phyloP scores from a whole-genome alignment of 2,888 invertebrate genomes.

The Clusia tigrina region DNA sequence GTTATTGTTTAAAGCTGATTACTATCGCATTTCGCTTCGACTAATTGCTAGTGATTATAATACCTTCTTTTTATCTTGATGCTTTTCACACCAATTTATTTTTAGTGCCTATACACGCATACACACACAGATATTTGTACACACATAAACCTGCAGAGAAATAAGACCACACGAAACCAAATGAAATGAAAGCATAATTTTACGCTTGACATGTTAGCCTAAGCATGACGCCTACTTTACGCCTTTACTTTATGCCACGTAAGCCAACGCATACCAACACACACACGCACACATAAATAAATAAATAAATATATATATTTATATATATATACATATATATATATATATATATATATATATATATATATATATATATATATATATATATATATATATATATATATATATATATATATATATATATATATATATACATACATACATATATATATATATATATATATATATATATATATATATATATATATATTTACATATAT shows the following conservation, averaged over 20 bases:
- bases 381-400: too few relatives aligned
- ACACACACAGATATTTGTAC: slow-evolving; percentile 15
- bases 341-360: too few relatives aligned
- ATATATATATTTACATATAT: too few relatives aligned
- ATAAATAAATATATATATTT: too few relatives aligned
- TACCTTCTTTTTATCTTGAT: slow-evolving; percentile 24
- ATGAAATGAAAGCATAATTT: slow-evolving; percentile 27
- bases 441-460: too few relatives aligned
- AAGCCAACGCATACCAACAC: not conserved
- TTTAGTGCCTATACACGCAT: slow-evolving; percentile 24
- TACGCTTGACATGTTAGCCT: slow-evolving; percentile 30
- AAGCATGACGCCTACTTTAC: slow-evolving; percentile 1
- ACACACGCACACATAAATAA: slow-evolving; percentile 3
- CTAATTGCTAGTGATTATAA: slow-evolving; percentile 29
- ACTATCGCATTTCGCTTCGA: slow-evolving; percentile 20
- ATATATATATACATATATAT: too few relatives aligned
- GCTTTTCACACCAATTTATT: slow-evolving; percentile 29
- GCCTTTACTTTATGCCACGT: not conserved
- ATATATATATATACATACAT: too few relatives aligned
- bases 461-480: too few relatives aligned
- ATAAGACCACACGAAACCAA: slow-evolving; percentile 15
- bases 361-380: too few relatives aligned
- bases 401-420: too few relatives aligned
- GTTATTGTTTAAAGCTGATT: slow-evolving; percentile 31
- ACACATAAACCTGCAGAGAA: not conserved